These are phyloP conservation scores for Drosophila recens DNA, from an alignment of 2,888 invertebrate genomes.

Conservation along the genomic window DNA sequence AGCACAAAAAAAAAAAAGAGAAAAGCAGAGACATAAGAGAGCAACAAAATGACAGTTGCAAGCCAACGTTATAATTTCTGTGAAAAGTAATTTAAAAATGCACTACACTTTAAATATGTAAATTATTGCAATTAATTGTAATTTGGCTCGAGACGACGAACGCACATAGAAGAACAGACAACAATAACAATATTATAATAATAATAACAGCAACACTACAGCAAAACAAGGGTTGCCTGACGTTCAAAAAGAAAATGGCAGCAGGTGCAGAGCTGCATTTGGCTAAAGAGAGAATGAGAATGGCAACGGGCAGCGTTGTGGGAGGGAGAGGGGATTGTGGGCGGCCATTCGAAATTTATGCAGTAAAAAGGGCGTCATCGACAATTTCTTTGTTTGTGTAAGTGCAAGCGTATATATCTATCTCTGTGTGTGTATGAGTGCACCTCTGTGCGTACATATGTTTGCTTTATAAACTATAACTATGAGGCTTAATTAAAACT, in stretches of 20 bases:
- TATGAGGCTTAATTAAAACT: conserved; percentile 60
- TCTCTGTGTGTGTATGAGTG: background rate
- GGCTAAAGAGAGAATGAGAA: conserved; percentile 14
- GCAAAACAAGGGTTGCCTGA: conserved; percentile 63
- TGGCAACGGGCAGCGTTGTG: background rate
- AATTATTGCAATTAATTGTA: conserved; percentile 74
- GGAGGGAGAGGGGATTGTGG: conserved; percentile 18
- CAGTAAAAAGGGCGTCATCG: conserved; percentile 69
- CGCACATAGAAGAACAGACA: conserved; percentile 37
- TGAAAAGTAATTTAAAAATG: conserved; percentile 40
- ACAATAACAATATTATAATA: conserved; percentile 43
- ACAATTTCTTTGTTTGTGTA: conserved; percentile 29
- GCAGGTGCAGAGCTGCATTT: conserved; percentile 72
- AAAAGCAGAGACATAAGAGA: conserved; percentile 17
- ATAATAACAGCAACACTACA: conserved; percentile 25
- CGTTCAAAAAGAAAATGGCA: conserved; percentile 74
- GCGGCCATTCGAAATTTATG: conserved; percentile 53
- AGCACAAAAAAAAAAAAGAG: conserved; percentile 15
- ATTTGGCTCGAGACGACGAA: conserved; percentile 54
- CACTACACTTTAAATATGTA: conserved; percentile 55
- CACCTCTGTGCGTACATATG: conserved; percentile 16
- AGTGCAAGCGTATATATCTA: background rate
- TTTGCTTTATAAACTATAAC: conserved; percentile 38
- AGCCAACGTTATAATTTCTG: conserved; percentile 40
- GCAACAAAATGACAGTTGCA: conserved; percentile 31